Base-by-base conservation (phyloP, 2,888 invertebrate species). In the Synergus umbraculus region DNA sequence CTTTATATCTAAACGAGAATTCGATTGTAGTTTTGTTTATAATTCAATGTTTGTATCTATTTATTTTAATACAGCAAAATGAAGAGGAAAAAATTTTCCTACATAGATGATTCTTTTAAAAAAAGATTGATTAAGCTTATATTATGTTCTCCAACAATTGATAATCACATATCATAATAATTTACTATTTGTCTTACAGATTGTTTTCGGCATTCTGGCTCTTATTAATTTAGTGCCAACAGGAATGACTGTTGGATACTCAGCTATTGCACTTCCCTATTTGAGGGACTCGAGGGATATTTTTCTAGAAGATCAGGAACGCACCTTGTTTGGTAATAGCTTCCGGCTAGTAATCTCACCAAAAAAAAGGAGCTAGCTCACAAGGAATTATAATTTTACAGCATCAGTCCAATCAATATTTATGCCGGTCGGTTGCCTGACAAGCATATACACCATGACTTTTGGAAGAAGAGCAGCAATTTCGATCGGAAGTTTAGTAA, bases 401-500 rank as follows among this genome's bases (percentile, higher is more conserved):
- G 76, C 44, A 44, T 76, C 76, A 18, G 43, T 76, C 5, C 60
- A 46, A 29, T 64, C 60, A 22, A 76, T 76, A 43, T 43, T 46
- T 29, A 76, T 76, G 76, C 63, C 46, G 2, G 5, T 76, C 9
- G 76, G 76, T 29, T 63, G 76, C 41, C 1, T 76, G 46, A 44
- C 15, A 22, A 76, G 64, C 18, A 64, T 60, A 10, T 64, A 64
- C n/a, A 60, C 63, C 22, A 63, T 64, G 37, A 76, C 60, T 12
- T 44, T 63, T 44, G 76, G 76, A 46, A 76, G 76, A 76, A 60
- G 76, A 60, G 41, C 44, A 18, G 76, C 60, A 43, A 76, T 76
- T 64, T 44, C n/a, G 4, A 1, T 12, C 9, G 76, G 63, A 44
- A 46, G 63, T 64, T 44, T 41, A 7, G 18, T n/a, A 18, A 44